phyloP scores from a whole-genome alignment of 92 coral and sea anemone genomes.

The Bergia puertoricense region DNA sequence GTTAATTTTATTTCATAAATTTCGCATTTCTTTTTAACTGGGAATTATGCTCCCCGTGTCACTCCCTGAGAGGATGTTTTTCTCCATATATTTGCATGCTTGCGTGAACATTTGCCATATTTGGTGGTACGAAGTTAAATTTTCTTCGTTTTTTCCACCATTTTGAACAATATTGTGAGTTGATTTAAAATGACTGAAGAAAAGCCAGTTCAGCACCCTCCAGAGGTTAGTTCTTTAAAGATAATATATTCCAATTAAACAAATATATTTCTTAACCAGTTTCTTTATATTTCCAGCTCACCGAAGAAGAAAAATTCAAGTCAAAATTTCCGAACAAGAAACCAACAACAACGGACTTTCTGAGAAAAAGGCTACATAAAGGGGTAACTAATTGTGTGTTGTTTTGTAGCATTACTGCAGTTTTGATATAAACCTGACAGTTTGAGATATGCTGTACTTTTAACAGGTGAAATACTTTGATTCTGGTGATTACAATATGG shows the following conservation, averaged over 20 bases:
- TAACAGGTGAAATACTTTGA: constrained; percentile 95
- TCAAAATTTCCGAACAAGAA: constrained; percentile 85
- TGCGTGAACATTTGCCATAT: constrained; percentile 14
- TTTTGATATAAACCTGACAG: not conserved
- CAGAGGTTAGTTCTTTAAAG: constrained; percentile 19
- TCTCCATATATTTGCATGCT: not conserved
- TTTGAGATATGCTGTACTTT: not conserved
- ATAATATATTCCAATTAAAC: not conserved
- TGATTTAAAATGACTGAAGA: constrained; percentile 32
- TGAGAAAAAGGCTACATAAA: constrained; percentile 86
- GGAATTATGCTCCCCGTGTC: not conserved
- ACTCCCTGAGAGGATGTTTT: not conserved
- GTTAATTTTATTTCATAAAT: too few relatives aligned
- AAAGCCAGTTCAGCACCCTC: constrained; percentile 11
- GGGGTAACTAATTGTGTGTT: constrained; percentile 63
- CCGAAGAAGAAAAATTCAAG: constrained; percentile 93
- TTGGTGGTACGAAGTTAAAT: not conserved
- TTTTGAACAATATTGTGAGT: not conserved
- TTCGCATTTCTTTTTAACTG: not conserved
- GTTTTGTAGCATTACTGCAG: not conserved
- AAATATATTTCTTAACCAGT: not conserved
- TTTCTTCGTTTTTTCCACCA: constrained; percentile 1
- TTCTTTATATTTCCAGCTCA: constrained; percentile 51
- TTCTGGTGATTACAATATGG: constrained; percentile 98
- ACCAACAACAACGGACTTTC: constrained; percentile 83